Evolutionary conservation across 2,113 vertebrate genomes (phyloP).

Genomic region (Grammomys dolichurus): DNA sequence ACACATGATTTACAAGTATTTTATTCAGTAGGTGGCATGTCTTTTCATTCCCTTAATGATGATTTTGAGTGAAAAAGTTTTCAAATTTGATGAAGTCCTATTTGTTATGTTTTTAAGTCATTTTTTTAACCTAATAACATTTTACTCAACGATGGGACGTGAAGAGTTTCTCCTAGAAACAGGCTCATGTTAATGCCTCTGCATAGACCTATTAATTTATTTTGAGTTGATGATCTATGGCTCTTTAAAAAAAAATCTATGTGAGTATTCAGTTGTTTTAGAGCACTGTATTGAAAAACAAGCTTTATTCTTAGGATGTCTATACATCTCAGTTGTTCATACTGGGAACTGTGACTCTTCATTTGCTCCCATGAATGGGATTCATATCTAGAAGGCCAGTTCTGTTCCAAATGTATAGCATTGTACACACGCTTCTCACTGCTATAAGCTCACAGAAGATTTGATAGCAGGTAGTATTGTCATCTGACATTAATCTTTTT

Average conservation of each 20-base stretch:
- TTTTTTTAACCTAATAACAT: not conserved
- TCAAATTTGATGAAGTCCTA: slow-evolving; percentile 14
- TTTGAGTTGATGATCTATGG: slow-evolving; percentile 11
- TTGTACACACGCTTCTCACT: not conserved
- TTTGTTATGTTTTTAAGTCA: slow-evolving; percentile 17
- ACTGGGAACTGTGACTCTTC: not conserved
- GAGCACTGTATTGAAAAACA: not conserved
- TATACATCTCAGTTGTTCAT: slow-evolving; percentile 5
- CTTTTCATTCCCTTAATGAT: slow-evolving; percentile 25
- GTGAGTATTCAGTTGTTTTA: not conserved
- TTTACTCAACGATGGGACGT: not conserved
- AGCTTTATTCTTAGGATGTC: slow-evolving; percentile 3
- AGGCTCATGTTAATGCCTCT: not conserved
- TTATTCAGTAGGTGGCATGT: not conserved
- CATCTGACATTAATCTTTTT: not conserved
- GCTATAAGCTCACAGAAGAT: not conserved
- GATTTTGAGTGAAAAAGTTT: not conserved
- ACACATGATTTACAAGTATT: not conserved
- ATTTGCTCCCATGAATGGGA: not conserved
- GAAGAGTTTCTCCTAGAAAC: slow-evolving; percentile 25
- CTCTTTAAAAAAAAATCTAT: slow-evolving; percentile 39
- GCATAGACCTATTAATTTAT: not conserved
- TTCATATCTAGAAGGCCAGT: not conserved
- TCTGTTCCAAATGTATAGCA: not conserved
- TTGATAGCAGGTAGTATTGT: not conserved